phyloP scores from a whole-genome alignment of 2,797 vertebrate genomes.

The Chloroceryle inda region DNA sequence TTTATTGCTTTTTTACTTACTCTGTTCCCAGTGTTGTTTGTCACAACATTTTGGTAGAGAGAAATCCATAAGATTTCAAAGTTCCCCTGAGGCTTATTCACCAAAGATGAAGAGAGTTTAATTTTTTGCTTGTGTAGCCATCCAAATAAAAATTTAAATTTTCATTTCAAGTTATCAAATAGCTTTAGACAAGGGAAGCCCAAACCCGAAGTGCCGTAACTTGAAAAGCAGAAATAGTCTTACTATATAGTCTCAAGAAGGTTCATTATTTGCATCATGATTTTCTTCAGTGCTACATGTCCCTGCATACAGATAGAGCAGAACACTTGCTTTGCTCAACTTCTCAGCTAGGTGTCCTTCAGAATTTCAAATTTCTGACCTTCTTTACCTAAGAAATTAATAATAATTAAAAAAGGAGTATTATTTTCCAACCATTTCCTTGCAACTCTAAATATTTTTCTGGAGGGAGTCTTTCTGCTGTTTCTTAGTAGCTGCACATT shows the following conservation, averaged over 20 bases:
- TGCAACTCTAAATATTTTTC: neutral
- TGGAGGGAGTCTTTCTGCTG: neutral
- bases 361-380: neutral
- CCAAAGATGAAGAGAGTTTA: slow-evolving; percentile 22
- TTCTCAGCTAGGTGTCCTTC: neutral
- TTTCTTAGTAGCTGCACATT: neutral
- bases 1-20: neutral
- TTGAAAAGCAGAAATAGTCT: neutral
- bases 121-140: slow-evolving; percentile 52
- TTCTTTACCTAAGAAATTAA: neutral
- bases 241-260: neutral
- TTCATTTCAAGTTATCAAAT: slow-evolving; percentile 20
- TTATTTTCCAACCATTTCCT: neutral
- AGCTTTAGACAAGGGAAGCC: slow-evolving; percentile 41
- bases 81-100: neutral
- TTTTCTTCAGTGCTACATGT: neutral
- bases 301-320: neutral
- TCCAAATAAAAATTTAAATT: slow-evolving; percentile 15
- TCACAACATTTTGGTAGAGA: neutral
- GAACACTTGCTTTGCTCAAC: neutral
- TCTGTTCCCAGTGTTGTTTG: neutral
- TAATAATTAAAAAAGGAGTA: neutral
- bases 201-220: slow-evolving; percentile 8
- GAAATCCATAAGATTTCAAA: neutral
- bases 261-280: neutral